A percentile compares a stretch with the other conserved stretches of the same genome.
Conservation (phyloP, 2,797 vertebrate species). For the Apogon hyalosoma region DNA sequence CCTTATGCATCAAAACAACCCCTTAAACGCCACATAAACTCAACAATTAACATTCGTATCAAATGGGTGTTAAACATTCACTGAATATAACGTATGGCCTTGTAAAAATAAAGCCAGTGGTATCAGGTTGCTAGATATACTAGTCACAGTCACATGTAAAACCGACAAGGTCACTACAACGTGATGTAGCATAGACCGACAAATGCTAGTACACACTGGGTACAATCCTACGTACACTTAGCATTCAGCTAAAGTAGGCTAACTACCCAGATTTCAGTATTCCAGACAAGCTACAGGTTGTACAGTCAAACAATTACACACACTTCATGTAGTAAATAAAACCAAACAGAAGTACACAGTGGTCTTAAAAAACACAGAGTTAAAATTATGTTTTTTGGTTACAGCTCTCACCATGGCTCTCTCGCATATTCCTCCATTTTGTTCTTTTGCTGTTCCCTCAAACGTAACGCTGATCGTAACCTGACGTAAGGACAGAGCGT, state of each 20-base stretch:
- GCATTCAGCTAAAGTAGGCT: constrained; percentile 59
- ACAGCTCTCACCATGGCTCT: constrained; percentile 91
- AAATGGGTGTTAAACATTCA: fast-evolving
- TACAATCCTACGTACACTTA: constrained; percentile 35
- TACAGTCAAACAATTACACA: neutral
- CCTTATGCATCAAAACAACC: constrained; percentile 1
- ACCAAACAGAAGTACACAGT: fast-evolving
- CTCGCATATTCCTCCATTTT: constrained; percentile 98
- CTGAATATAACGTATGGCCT: fast-evolving
- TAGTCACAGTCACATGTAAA: neutral
- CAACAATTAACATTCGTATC: neutral
- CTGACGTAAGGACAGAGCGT: constrained; percentile 43
- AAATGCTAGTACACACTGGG: constrained; percentile 17
- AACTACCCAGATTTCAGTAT: constrained; percentile 1
- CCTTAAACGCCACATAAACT: neutral
- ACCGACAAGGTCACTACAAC: constrained; percentile 80
- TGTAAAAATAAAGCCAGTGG: neutral
- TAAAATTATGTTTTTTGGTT: neutral
- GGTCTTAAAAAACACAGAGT: fast-evolving
- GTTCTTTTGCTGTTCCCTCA: constrained; percentile 73
- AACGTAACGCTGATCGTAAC: constrained; percentile 50
- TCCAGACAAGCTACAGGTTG: neutral
- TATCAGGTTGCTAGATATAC: neutral
- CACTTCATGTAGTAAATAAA: fast-evolving
- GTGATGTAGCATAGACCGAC: constrained; percentile 59